These are phyloP conservation scores for Psilopsiagon aymara DNA, from an alignment of 2,113 vertebrate genomes.

Conservation along the genomic window DNA sequence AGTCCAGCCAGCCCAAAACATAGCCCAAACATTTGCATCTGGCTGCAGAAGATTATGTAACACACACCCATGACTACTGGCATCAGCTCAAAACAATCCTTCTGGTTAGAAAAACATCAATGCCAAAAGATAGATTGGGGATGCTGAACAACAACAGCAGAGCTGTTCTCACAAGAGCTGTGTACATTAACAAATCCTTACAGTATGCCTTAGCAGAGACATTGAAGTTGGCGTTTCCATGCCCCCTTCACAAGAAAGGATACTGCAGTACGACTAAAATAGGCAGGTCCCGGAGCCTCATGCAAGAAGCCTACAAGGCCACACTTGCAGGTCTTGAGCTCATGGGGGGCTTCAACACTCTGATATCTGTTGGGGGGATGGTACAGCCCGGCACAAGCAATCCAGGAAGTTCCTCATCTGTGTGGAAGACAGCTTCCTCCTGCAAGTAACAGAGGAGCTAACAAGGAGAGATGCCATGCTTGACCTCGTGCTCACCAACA, in stretches of 20 bases:
- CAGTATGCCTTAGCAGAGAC: background rate
- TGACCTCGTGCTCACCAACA: background rate
- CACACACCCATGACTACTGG: background rate
- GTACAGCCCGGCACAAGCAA: background rate
- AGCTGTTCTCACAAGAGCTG: background rate
- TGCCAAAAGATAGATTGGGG: background rate
- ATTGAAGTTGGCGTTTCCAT: background rate
- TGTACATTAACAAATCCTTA: background rate
- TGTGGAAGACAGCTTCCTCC: background rate
- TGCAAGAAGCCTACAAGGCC: background rate
- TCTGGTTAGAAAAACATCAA: background rate
- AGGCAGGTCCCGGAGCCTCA: background rate
- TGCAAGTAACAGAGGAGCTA: background rate
- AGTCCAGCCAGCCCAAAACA: slow-evolving; percentile 4
- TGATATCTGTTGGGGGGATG: background rate
- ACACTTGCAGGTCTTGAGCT: background rate
- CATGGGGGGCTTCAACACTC: background rate
- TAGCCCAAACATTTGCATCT: background rate
- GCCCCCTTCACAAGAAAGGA: background rate
- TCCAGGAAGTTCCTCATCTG: background rate
- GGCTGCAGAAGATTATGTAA: background rate
- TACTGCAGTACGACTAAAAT: background rate
- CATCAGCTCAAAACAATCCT: background rate
- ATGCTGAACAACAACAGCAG: background rate
- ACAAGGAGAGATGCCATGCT: background rate